These are phyloP conservation scores for Varroa destructor DNA, from an alignment of 1,140 invertebrate species.

Conservation along the genomic window DNA sequence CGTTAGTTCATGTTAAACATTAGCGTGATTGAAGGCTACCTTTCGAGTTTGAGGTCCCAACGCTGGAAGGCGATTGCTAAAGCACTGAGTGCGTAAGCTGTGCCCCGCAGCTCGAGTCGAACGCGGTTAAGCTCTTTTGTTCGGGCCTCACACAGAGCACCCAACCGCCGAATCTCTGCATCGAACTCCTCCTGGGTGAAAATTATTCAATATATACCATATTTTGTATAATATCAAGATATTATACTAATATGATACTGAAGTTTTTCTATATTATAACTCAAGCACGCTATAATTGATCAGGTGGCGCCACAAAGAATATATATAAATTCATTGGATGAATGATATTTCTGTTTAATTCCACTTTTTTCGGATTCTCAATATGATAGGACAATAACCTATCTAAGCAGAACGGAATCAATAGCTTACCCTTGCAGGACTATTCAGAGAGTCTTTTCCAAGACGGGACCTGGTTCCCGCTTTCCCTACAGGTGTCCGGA, in stretches of 20 bases:
- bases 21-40: background rate
- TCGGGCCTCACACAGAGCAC: conserved; percentile 41
- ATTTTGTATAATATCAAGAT: too few relatives aligned
- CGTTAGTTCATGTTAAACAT: too few relatives aligned
- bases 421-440: conserved; percentile 2
- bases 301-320: too few relatives aligned
- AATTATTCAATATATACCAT: too few relatives aligned
- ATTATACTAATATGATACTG: too few relatives aligned
- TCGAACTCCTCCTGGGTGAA: conserved; percentile 33
- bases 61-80: conserved; percentile 16
- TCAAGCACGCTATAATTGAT: too few relatives aligned
- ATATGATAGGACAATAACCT: background rate
- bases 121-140: conserved; percentile 42
- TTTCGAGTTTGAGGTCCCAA: conserved; percentile 24
- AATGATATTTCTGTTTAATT: too few relatives aligned
- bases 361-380: too few relatives aligned
- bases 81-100: conserved; percentile 23
- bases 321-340: too few relatives aligned
- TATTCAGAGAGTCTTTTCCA: conserved; percentile 15
- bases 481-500: too few relatives aligned
- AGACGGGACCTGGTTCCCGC: too few relatives aligned
- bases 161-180: conserved; percentile 41
- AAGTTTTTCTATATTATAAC: too few relatives aligned
- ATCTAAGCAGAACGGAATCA: background rate
- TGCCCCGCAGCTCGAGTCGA: conserved; percentile 38